Conservation (phyloP, 1,140 invertebrate species). For the Pogonus chalceus region DNA sequence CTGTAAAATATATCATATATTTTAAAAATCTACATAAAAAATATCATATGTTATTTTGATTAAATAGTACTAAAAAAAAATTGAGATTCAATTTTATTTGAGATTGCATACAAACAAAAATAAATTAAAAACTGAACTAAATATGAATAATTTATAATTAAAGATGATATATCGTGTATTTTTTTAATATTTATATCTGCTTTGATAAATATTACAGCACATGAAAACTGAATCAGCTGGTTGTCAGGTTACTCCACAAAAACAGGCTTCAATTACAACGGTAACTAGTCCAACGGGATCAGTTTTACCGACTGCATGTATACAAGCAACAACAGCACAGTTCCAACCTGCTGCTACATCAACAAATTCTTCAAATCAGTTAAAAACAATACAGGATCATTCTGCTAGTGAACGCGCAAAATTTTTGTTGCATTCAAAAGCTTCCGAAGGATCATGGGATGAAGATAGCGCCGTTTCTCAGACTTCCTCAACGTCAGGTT, state of each 20-base stretch:
- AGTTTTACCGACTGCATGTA: slow-evolving; percentile 24
- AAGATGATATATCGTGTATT: no score
- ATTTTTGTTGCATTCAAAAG: slow-evolving; percentile 27
- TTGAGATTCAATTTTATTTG: no score
- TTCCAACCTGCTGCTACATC: slow-evolving; percentile 22
- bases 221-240: no score
- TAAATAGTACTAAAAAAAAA: no score
- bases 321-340: slow-evolving; percentile 23
- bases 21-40: no score
- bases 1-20: no score
- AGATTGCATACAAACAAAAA: no score
- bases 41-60: no score
- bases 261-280: slow-evolving; percentile 1
- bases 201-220: no score
- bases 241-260: slow-evolving; percentile 23
- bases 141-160: no score
- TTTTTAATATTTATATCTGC: no score
- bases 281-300: slow-evolving; percentile 11
- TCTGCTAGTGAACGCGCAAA: slow-evolving; percentile 11
- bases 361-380: slow-evolving; percentile 14
- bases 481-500: slow-evolving; percentile 72
- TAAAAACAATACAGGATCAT: slow-evolving; percentile 11
- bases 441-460: slow-evolving; percentile 59
- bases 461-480: slow-evolving; percentile 59
- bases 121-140: no score